Base-by-base conservation (phyloP, 2,113 vertebrate species). In the Pseudopodoces humilis region DNA sequence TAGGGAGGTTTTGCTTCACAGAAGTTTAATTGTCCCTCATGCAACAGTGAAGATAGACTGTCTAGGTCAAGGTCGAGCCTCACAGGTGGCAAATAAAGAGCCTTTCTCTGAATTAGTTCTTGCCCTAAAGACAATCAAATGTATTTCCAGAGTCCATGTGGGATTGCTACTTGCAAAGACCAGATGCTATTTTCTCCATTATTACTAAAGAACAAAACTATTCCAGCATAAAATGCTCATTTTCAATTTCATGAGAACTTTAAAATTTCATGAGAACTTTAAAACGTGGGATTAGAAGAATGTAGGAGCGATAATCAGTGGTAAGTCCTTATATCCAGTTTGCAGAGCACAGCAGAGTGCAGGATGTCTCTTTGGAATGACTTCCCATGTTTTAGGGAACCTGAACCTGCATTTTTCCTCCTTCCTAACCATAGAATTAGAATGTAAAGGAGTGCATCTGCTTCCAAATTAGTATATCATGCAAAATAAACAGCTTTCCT, bases 21-120 rank as follows among this genome's bases (percentile, higher is more conserved):
- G 31, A 81, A 47, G 31, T 82, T 94, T 97, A 97, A 94, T 89
- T 96, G 74, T 70, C 91, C 86, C 81, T 85, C 55, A 35, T 56
- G 64, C 53, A 82, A 89, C 56, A 75, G 41, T 12, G 44, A 92
- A 30, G 60, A 75, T 18, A 87, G 62, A 83, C 74, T 79, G 85
- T 84, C 74, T 31, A 82, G 62, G 89, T 94, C 80, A 74, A 88
- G 91, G 86, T 88, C 78, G 79, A 68, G 74, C 63, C 80, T 84
- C 59, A 70, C 37, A 77, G 70, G 71, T 93, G 35, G 27, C 60
- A 92, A 87, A 68, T 76, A 82, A 82, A 94, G n/a, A 94, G 19
- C 41, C 63, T 87, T 79, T 64, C 53, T 85, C 78, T 31, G 55
- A 85, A 77, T 91, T 94, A 88, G 50, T 80, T 89, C 82, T 93